Evolutionary conservation across 2,113 vertebrate genomes (phyloP), one percentile per base, ranked within the genome.

Genomic region (Upupa epops): DNA sequence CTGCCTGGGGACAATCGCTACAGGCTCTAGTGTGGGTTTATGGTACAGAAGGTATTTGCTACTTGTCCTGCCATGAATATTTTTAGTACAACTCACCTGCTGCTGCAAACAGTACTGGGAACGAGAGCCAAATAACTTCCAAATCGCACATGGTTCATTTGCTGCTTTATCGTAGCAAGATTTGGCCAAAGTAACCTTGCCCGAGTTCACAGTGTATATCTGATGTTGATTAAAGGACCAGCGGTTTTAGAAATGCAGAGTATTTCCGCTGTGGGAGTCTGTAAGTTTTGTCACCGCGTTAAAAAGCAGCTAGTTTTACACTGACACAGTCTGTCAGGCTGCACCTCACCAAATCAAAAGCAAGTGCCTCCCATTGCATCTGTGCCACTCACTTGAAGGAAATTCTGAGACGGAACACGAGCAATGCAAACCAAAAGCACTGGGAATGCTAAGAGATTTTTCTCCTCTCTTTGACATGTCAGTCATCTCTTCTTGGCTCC

Each of bases 301-400:
- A 60, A 60, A 81, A 79, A 92, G 8, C 63, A 87, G 69, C 74
- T 86, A 73, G 22, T 61, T 94, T 71, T 52, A 28, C 81, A 78
- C 77, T 83, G 65, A 14, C 3, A 11, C 5, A 45, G 45, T 89
- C 80, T 89, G 29, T 46, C 48, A 31, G 56, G 60, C 72, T 74
- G 82, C 29, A 51, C 68, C 55, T 45, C 8, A 34, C 2, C 2
- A 79, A 46, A 79, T 51, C 63, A 71, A 92, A 91, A 72, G 31
- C 66, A 61, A 22, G 36, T 15, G 25, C 68, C 40, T 65, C 40
- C 28, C 31, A 65, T 82, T 6, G 34, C 11, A 12, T 54, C 25
- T 55, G 6, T 55, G 63, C 4, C 31, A 45, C 31, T 64, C 81
- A 34, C 26, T 71, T 83, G 45, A 60, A 84, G 32, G 17, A 29